phyloP scores from a whole-genome alignment of 2,888 invertebrate species.

The Andrena fulva region DNA sequence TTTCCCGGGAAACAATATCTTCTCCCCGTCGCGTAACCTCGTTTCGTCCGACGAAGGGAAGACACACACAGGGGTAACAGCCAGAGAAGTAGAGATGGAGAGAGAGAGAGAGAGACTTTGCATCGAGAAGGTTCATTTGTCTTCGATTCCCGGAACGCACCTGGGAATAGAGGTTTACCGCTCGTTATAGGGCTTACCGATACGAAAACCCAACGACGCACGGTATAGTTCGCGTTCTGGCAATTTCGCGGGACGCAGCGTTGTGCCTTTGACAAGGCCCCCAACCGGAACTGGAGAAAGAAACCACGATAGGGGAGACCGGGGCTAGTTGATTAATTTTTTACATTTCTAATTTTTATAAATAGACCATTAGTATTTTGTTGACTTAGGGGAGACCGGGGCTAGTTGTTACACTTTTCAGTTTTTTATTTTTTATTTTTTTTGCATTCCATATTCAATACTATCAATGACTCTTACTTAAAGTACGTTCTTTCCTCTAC shows the following conservation, averaged over 20 bases:
- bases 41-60: constrained; percentile 21
- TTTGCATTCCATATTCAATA: too few relatives aligned
- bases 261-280: constrained; percentile 18
- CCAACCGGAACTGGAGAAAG: background rate
- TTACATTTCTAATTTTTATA: too few relatives aligned
- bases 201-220: constrained; percentile 47
- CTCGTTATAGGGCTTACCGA: constrained; percentile 50
- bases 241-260: background rate
- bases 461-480: too few relatives aligned
- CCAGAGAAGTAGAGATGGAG: background rate
- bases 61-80: background rate
- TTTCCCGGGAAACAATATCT: constrained; percentile 48
- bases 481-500: too few relatives aligned
- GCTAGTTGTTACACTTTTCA: too few relatives aligned
- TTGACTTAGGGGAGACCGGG: too few relatives aligned
- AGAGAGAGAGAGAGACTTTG: constrained; percentile 23
- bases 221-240: constrained; percentile 6
- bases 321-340: too few relatives aligned
- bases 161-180: constrained; percentile 56
- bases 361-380: too few relatives aligned
- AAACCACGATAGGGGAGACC: too few relatives aligned
- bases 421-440: too few relatives aligned
- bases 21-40: constrained; percentile 24
- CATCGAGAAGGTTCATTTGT: constrained; percentile 55
- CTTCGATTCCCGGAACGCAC: constrained; percentile 62